phyloP scores from a whole-genome alignment of 2,888 invertebrate genomes.

The Troides oblongomaculatus region DNA sequence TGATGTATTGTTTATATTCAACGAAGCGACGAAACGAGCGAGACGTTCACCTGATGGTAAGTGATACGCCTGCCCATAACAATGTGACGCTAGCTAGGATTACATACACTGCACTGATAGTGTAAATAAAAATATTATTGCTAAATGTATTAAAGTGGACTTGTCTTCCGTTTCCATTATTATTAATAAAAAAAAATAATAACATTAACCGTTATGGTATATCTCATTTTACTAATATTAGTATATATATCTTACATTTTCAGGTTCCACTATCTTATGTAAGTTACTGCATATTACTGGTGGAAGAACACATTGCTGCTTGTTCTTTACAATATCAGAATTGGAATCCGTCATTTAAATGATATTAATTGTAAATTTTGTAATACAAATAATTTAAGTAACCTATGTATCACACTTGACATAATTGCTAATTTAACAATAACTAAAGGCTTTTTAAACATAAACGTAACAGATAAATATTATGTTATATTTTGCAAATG shows the following conservation, averaged over 20 bases:
- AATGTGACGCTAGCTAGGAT: too few relatives aligned
- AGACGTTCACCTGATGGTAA: too few relatives aligned
- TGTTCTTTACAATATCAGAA: not conserved
- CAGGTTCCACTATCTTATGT: slow-evolving; percentile 44
- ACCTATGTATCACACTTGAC: not conserved
- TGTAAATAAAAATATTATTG: too few relatives aligned
- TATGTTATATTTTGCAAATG: not conserved
- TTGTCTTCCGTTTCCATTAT: too few relatives aligned
- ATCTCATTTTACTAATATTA: not conserved
- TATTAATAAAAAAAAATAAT: too few relatives aligned
- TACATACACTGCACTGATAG: too few relatives aligned
- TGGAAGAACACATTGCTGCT: slow-evolving; percentile 33
- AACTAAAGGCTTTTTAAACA: too few relatives aligned
- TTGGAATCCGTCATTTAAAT: not conserved
- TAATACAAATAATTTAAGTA: not conserved
- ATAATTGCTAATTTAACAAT: not conserved
- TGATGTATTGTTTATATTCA: too few relatives aligned
- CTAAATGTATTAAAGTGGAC: too few relatives aligned
- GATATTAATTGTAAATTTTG: not conserved
- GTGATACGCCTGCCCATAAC: too few relatives aligned
- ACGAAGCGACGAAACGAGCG: too few relatives aligned
- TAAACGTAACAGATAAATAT: too few relatives aligned
- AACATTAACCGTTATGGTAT: not conserved
- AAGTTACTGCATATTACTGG: slow-evolving; percentile 47
- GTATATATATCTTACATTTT: slow-evolving; percentile 39